Percentiles rank a stretch among this genome's conserved stretches.
Conservation (phyloP, 2,888 invertebrate species). For the Campopleginae sp. region DNA sequence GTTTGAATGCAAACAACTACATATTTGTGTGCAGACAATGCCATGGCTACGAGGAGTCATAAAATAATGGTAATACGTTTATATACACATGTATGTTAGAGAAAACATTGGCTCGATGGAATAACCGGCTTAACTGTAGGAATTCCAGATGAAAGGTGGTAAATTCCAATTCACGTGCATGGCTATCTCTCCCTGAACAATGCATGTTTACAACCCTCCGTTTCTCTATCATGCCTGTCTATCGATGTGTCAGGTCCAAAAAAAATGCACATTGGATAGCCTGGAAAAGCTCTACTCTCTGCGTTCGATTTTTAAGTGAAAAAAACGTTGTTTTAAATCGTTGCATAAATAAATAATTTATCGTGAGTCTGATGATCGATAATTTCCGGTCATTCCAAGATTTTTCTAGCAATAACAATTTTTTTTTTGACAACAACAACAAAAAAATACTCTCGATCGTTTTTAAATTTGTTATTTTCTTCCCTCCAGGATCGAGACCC, state of each 20-base stretch:
- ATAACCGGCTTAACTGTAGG: constrained; percentile 51
- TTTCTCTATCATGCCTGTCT: constrained; percentile 32
- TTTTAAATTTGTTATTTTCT: constrained; percentile 26
- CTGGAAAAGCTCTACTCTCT: background rate
- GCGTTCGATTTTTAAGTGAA: background rate
- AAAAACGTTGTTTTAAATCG: background rate
- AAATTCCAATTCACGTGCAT: constrained; percentile 30
- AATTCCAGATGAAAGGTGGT: constrained; percentile 38
- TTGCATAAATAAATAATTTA: background rate
- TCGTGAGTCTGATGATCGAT: background rate
- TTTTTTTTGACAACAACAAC: background rate
- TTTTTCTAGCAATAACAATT: background rate
- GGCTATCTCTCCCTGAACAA: constrained; percentile 29
- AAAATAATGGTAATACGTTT: constrained; percentile 8
- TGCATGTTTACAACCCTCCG: constrained; percentile 25
- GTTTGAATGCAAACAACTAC: background rate
- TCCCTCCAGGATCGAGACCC: constrained; percentile 46
- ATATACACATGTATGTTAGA: constrained; percentile 18
- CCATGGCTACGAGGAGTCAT: background rate
- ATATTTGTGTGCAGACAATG: background rate
- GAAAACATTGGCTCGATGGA: constrained; percentile 40
- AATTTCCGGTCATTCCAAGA: background rate
- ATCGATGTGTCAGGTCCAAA: constrained; percentile 13
- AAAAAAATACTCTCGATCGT: background rate
- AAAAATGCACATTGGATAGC: background rate